phyloP scores from a whole-genome alignment of 2,888 invertebrate species.

The Drosophila multiciliata region DNA sequence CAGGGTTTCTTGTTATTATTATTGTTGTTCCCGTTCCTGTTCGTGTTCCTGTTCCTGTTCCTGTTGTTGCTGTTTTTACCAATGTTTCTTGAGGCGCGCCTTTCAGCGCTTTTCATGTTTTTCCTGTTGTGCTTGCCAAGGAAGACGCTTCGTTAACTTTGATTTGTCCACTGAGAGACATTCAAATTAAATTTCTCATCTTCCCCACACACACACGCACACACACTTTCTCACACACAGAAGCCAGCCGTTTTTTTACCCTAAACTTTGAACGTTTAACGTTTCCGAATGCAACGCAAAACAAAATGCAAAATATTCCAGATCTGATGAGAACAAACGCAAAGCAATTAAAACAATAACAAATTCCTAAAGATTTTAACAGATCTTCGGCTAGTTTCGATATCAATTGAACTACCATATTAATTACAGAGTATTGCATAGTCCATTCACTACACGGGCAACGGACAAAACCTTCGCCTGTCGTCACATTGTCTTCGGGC shows the following conservation, averaged over 20 bases:
- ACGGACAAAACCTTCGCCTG: slow-evolving; percentile 63
- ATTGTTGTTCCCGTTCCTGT: not conserved
- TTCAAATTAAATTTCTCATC: slow-evolving; percentile 70
- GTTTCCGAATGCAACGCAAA: not conserved
- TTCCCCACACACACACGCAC: slow-evolving; percentile 14
- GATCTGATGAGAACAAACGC: not conserved
- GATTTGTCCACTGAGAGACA: slow-evolving; percentile 79
- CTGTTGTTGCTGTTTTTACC: slow-evolving; percentile 36
- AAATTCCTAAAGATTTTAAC: not conserved
- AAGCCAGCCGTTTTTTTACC: not conserved
- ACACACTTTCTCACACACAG: slow-evolving; percentile 22
- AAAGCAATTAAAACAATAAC: not conserved
- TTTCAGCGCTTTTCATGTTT: slow-evolving; percentile 29
- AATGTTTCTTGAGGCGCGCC: slow-evolving; percentile 42
- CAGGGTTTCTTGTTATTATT: not conserved
- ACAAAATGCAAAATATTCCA: not conserved
- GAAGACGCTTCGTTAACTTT: slow-evolving; percentile 67
- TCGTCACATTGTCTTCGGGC: slow-evolving; percentile 39
- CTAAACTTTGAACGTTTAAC: not conserved
- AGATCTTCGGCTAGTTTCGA: not conserved
- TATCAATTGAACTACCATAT: not conserved
- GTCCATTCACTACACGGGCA: slow-evolving; percentile 14
- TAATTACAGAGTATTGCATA: slow-evolving; percentile 21
- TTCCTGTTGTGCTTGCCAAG: slow-evolving; percentile 9
- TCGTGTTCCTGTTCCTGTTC: slow-evolving; percentile 22